Evolutionary conservation across 2,797 vertebrate species (phyloP), one percentile per base, ranked within the genome.

Genomic region (Ptychadena robeensis): DNA sequence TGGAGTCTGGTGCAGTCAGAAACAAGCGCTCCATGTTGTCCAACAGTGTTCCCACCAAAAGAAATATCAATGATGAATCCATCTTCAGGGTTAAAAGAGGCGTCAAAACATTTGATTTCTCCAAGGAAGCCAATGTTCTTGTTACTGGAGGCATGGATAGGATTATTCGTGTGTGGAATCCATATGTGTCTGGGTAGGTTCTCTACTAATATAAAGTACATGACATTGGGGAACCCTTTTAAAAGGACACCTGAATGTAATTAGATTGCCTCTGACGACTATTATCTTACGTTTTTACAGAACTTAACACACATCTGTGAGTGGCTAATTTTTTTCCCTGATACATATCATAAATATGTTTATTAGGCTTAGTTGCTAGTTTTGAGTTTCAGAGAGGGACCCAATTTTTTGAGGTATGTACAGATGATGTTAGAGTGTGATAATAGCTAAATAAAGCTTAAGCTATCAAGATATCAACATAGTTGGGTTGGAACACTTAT

Each of bases 91-190:
- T 88, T 15, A 74, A 82, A 78, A 86, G 87, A 82, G 86, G 87
- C 12, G 82, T 87, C 14, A 89, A 88, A 72, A 83, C 86, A 3
- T 89, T 87, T 82, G 85, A 86, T 57, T 87, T 85, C 44, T 86
- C 67, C 35, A 86, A 79, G 71, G 84, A 87, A 82, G 83, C 59
- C 9, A 87, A 86, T 64, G 31, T 86, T 48, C 70, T 88, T 71
- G 86, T 87, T 38, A 88, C 87, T 48, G 87, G 87, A 22, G 86
- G 87, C 18, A 53, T 87, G 61, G 87, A 89, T 63, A 81, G 86
- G 68, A 82, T 69, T 63, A 64, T 88, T 61, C 86, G 86, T 35
- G 35, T 88, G 3, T 88, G 88, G 87, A 89, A 87, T 73, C 86
- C 87, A 30, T 83, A 87, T 34, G 74, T 86, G 5, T 82, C 87